Percentiles rank a stretch among this genome's conserved stretches.
Evolutionary conservation across 37 sponge, comb jelly and placozoan species (phyloP).

Genomic region (Cliona cf. orientalis): DNA sequence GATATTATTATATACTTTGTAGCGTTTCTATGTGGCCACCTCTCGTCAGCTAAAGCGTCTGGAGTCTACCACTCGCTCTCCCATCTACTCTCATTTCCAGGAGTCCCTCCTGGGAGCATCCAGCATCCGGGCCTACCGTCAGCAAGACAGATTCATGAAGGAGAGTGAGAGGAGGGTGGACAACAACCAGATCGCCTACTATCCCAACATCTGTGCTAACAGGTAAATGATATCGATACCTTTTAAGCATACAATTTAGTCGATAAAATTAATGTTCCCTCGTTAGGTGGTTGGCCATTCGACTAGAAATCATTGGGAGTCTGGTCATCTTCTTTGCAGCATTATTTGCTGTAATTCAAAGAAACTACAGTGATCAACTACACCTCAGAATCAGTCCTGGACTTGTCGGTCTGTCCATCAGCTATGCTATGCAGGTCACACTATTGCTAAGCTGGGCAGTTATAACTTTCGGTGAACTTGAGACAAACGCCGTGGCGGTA

Average conservation of each 20-base stretch:
- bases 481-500: slow-evolving; percentile 93
- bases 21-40: slow-evolving; percentile 93
- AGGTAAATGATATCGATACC: slow-evolving; percentile 34
- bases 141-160: slow-evolving; percentile 74
- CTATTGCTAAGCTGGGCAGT: slow-evolving; percentile 86
- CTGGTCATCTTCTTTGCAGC: slow-evolving; percentile 84
- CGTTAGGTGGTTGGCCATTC: slow-evolving; percentile 79
- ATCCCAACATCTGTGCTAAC: slow-evolving; percentile 89
- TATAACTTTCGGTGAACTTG: slow-evolving; percentile 89
- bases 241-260: no score
- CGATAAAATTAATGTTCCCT: no score
- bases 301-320: slow-evolving; percentile 87
- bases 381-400: slow-evolving; percentile 55
- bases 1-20: no score
- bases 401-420: slow-evolving; percentile 85
- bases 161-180: slow-evolving; percentile 90
- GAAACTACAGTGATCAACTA: slow-evolving; percentile 33
- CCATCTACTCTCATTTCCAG: slow-evolving; percentile 98
- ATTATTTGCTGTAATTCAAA: slow-evolving; percentile 85
- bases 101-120: slow-evolving; percentile 88
- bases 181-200: slow-evolving; percentile 94
- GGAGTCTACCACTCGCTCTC: slow-evolving; percentile 94
- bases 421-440: slow-evolving; percentile 83
- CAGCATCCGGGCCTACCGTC: slow-evolving; percentile 92
- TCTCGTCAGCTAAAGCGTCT: slow-evolving; percentile 98